Conservation (phyloP, 2,888 invertebrate species). For the Acanthococcus lagerstroemiae region DNA sequence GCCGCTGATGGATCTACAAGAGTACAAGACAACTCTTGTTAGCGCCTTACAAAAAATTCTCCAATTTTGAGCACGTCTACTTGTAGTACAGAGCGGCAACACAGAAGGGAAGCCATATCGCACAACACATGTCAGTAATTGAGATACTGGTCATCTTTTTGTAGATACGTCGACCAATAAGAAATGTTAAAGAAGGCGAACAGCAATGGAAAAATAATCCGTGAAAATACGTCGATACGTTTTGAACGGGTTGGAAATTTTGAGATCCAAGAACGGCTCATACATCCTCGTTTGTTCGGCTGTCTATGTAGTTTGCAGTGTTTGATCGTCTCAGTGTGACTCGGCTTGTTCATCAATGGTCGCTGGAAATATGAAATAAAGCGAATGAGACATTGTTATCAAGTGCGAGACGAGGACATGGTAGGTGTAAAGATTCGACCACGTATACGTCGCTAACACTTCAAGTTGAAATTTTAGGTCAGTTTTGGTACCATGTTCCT, state of each 20-base stretch:
- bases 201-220: slow-evolving; percentile 88
- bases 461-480: too few relatives aligned
- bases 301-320: slow-evolving; percentile 63
- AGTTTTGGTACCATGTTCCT: too few relatives aligned
- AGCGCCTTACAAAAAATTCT: too few relatives aligned
- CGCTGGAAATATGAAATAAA: slow-evolving; percentile 53
- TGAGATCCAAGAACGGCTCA: slow-evolving; percentile 86
- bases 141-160: slow-evolving; percentile 72
- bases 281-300: slow-evolving; percentile 63
- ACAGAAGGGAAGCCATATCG: too few relatives aligned
- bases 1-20: too few relatives aligned
- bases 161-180: slow-evolving; percentile 84
- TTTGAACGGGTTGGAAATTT: slow-evolving; percentile 92
- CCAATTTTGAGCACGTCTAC: too few relatives aligned
- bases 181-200: slow-evolving; percentile 90
- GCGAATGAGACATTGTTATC: background rate
- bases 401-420: too few relatives aligned
- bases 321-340: slow-evolving; percentile 68
- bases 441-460: too few relatives aligned
- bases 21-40: too few relatives aligned
- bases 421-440: too few relatives aligned
- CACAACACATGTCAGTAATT: too few relatives aligned
- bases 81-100: too few relatives aligned
- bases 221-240: slow-evolving; percentile 91
- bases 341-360: slow-evolving; percentile 59